Evolutionary conservation across 2,113 vertebrate genomes (phyloP).

Genomic region (Seriola quinqueradiata): DNA sequence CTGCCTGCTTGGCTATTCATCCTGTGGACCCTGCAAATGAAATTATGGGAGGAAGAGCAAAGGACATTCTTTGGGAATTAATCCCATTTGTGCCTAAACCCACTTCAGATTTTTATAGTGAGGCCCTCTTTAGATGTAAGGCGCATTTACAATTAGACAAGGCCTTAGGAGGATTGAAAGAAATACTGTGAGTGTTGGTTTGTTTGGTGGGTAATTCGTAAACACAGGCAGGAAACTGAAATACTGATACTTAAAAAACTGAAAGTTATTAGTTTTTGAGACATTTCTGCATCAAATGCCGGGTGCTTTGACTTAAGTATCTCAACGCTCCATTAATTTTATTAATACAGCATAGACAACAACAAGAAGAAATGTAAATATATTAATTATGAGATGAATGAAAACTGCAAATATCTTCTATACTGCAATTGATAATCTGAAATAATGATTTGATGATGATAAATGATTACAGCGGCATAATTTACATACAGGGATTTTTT

Average conservation of each 20-base stretch:
- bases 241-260: not conserved
- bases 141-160: constrained; percentile 82
- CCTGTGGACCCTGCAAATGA: constrained; percentile 85
- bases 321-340: constrained; percentile 13
- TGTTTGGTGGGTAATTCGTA: constrained; percentile 57
- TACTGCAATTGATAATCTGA: not conserved
- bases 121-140: constrained; percentile 77
- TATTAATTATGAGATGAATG: constrained; percentile 17
- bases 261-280: constrained; percentile 17
- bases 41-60: constrained; percentile 86
- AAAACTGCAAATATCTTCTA: constrained; percentile 13
- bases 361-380: constrained; percentile 14
- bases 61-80: constrained; percentile 87
- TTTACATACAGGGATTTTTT: not conserved
- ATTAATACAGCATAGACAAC: constrained; percentile 7
- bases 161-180: constrained; percentile 66
- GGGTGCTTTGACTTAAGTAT: constrained; percentile 5
- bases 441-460: not conserved
- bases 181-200: constrained; percentile 56
- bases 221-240: constrained; percentile 20
- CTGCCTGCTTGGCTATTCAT: constrained; percentile 86
- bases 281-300: constrained; percentile 8
- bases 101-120: constrained; percentile 82
- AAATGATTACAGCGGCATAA: not conserved
- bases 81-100: constrained; percentile 86